Base-by-base conservation (phyloP, 2,888 invertebrate species). In the Pyrrhia umbra region DNA sequence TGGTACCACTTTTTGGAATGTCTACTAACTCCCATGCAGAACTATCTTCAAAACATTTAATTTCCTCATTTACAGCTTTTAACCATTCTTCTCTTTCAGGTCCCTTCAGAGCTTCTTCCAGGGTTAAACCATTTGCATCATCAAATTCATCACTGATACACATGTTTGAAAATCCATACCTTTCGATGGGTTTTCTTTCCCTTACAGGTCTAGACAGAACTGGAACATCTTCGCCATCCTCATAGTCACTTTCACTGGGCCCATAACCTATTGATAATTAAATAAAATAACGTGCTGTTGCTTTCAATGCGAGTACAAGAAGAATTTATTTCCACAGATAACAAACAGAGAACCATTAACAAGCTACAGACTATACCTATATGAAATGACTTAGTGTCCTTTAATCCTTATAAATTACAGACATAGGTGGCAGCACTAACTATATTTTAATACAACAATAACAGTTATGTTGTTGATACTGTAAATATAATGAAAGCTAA, bases 401-500 rank as follows among this genome's bases (percentile, higher is more conserved):
- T n/a, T n/a, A n/a, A n/a, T n/a, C n/a, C n/a, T n/a, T n/a, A n/a
- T n/a, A n/a, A n/a, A n/a, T n/a, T n/a, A n/a, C n/a, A n/a, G n/a
- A n/a, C n/a, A n/a, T n/a, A n/a, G n/a, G n/a, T n/a, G n/a, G n/a
- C n/a, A n/a, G n/a, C n/a, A n/a, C n/a, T n/a, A n/a, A n/a, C n/a
- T n/a, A n/a, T n/a, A n/a, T n/a, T n/a, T n/a, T n/a, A n/a, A n/a
- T n/a, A n/a, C n/a, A n/a, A n/a, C n/a, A n/a, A n/a, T n/a, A n/a
- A n/a, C n/a, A 50, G 47, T 46, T 65, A 51, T 46, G 40, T 50
- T n/a, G 50, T 64, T 30, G 30, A 8, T 20, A 15, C 6, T 50
- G 43, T 25, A 72, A 72, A 72, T 34, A 64, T 15, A 27, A n/a
- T 20, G 27, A 25, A 21, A 15, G 50, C 13, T 70, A 39, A 70